Percentiles rank a stretch among this genome's conserved stretches.
Conservation (phyloP, 2,113 vertebrate genomes). For the Ailuropoda melanoleuca region DNA sequence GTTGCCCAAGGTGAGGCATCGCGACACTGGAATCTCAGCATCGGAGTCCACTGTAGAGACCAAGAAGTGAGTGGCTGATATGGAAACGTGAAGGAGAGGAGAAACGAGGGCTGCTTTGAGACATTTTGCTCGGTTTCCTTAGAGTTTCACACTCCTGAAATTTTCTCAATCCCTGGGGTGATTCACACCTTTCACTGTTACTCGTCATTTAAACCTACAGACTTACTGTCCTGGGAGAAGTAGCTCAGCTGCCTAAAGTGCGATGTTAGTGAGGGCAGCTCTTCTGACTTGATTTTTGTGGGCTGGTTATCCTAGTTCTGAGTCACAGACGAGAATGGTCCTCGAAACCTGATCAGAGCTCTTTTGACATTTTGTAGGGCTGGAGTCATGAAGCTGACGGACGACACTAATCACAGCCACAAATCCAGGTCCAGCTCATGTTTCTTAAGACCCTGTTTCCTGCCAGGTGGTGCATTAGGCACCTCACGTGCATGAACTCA, state of each 20-base stretch:
- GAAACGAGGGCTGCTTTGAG: background rate
- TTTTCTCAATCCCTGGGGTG: background rate
- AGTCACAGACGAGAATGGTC: background rate
- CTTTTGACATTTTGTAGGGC: background rate
- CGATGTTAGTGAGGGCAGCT: background rate
- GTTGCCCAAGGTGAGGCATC: background rate
- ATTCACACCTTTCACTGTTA: background rate
- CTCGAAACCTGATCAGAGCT: background rate
- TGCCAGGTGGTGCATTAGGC: conserved; percentile 40
- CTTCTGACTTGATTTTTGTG: background rate
- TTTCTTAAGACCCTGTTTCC: background rate
- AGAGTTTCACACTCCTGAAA: background rate
- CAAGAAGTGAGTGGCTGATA: too few relatives aligned
- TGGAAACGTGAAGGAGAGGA: background rate
- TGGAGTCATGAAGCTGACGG: background rate
- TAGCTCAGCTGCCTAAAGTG: background rate
- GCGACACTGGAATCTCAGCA: background rate
- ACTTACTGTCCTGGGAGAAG: background rate
- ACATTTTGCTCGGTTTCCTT: background rate
- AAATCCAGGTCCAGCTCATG: background rate
- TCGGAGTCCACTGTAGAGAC: background rate
- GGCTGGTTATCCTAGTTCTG: background rate
- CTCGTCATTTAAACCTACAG: background rate
- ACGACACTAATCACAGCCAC: background rate
- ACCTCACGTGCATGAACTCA: background rate